A percentile compares a stretch with the other conserved stretches of the same genome.
These are phyloP conservation scores for Alouatta palliata DNA, from an alignment of 2,113 vertebrate genomes.

Conservation along the genomic window DNA sequence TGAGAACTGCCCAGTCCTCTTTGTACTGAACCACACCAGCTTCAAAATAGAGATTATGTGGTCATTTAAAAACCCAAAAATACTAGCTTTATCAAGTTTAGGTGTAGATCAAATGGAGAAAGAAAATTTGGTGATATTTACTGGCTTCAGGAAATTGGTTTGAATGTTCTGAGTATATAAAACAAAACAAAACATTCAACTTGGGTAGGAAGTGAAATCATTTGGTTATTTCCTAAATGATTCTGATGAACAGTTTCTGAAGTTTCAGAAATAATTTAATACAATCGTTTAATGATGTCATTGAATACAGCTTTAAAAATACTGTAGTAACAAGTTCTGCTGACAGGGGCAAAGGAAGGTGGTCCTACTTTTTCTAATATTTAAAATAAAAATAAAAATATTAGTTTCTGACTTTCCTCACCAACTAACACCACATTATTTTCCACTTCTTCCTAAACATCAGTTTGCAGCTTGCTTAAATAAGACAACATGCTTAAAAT, in stretches of 20 bases:
- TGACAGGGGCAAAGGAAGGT: no score
- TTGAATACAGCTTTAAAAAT: constrained; percentile 10
- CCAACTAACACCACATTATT: background rate
- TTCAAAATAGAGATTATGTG: background rate
- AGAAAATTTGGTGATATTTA: background rate
- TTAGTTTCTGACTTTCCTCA: background rate
- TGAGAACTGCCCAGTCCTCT: background rate
- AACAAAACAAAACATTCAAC: background rate
- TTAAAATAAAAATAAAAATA: constrained; percentile 18
- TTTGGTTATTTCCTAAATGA: constrained; percentile 24
- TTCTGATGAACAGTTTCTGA: constrained; percentile 13
- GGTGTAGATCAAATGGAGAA: background rate
- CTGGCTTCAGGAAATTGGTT: constrained; percentile 12
- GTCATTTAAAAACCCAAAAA: background rate
- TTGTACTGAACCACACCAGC: background rate
- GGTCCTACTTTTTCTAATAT: background rate
- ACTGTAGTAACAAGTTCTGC: background rate
- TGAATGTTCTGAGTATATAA: background rate
- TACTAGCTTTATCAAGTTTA: background rate
- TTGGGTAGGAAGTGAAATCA: constrained; percentile 3
- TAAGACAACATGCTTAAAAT: background rate
- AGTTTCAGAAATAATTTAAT: constrained; percentile 29
- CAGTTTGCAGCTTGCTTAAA: background rate
- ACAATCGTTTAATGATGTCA: background rate
- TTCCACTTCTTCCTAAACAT: constrained; percentile 9